Percentiles rank a stretch among this genome's conserved stretches.
These are phyloP conservation scores for Oreochromis aureus DNA, from an alignment of 2,113 vertebrate species.

Conservation along the genomic window DNA sequence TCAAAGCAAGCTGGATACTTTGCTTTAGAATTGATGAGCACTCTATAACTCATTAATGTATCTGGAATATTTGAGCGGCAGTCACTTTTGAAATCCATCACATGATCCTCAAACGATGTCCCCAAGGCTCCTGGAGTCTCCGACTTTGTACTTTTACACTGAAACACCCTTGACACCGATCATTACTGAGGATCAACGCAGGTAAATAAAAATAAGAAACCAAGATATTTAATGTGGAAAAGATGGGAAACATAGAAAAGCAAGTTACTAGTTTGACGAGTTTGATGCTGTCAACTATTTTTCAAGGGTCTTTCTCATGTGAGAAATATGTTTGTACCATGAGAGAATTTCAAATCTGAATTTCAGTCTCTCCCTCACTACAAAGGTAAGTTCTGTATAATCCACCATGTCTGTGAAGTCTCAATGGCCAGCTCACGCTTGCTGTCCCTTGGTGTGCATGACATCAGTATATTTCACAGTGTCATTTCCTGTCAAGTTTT, in stretches of 20 bases:
- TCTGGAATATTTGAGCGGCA: not conserved
- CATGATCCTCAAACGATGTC: not conserved
- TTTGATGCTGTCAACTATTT: not conserved
- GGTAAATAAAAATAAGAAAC: not conserved
- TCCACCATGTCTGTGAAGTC: not conserved
- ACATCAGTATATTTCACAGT: not conserved
- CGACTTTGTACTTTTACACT: not conserved
- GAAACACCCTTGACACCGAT: not conserved
- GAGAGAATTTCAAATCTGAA: not conserved
- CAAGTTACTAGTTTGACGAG: not conserved
- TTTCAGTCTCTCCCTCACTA: not conserved
- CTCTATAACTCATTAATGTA: not conserved
- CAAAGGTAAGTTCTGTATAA: not conserved
- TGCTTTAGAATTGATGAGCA: not conserved
- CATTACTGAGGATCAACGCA: not conserved
- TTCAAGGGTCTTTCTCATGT: not conserved
- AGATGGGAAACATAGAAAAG: not conserved
- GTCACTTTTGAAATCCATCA: not conserved
- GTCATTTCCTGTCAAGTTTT: not conserved
- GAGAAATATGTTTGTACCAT: not conserved
- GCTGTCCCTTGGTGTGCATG: not conserved
- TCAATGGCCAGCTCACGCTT: not conserved
- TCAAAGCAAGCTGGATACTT: not conserved
- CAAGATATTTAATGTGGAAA: not conserved
- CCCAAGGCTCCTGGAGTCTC: not conserved